Base-by-base conservation (phyloP, 2,797 vertebrate species). In the Coregonus sp. region DNA sequence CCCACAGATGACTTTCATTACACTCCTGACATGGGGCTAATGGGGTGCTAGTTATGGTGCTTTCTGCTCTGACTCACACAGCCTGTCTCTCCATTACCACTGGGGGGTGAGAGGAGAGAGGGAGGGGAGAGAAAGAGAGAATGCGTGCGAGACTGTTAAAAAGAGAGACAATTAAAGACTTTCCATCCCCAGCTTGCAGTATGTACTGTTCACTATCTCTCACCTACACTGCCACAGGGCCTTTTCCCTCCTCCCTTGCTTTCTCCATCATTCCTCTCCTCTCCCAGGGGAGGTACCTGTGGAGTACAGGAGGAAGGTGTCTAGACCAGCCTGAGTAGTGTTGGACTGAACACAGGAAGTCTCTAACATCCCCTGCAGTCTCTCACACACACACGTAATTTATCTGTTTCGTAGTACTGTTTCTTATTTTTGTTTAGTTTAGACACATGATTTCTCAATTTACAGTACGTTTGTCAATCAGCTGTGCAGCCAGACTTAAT, bases 1-100 rank as follows among this genome's bases (percentile, higher is more conserved):
- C 78, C 74, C 74, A 77, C 12, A 47, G 83, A 88, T 85, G 82
- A 87, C 83, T 89, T 77, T 87, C 81, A 90, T 91, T 89, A 86
- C 73, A 69, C 78, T 65, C 40, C 7, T 83, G 85, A 83, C 82
- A 76, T 15, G 18, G 79, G 37, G 74, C 80, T 86, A 86, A 91
- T 87, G 82, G 89, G 80, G 81, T 82, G 81, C 79, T 76, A 75
- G 79, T 80, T 75, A n/a, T 16, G 29, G 47, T 47, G 54, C 84
- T 84, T 75, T 72, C 78, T 68, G 74, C 54, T 54, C 66, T 51
- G 51, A 76, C 74, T 50, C 29, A 54, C 50, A 72, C 51, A 68
- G 29, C 12, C 66, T 33, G 52, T 18, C 52, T 54, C 16, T 54
- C 40, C 40, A 47, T 47, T 47, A 47, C 40, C 40, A 47, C 52